Base-by-base conservation (phyloP, 2,797 vertebrate genomes). In the Mus minutoides region DNA sequence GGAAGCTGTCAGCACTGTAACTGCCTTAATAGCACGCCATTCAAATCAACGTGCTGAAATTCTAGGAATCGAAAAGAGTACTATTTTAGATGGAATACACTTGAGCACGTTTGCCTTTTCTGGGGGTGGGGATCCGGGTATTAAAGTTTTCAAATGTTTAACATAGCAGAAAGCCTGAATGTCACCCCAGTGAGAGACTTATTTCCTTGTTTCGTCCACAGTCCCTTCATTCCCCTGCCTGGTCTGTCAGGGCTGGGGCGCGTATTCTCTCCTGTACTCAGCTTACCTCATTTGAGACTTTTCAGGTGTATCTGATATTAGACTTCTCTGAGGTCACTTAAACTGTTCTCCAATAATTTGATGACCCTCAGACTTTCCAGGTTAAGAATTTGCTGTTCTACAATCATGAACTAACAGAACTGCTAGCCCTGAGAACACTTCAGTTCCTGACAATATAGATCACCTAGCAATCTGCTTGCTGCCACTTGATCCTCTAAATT, bases 11-110 rank as follows among this genome's bases (percentile, higher is more conserved):
- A 96, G 90, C 91, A 82, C 58, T 96, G 90, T 40, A 90, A 96
- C 95, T 92, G 94, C 91, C 92, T 97, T 90, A 92, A 93, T 92
- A 95, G 95, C 54, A 85, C 91, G 92, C 94, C 97, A 97, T 84
- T 96, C 91, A 95, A 52, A 97, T 95, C 91, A 98, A 92, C 88
- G 96, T 60, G 96, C 97, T 94, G 91, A 98, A 93, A 97, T 97
- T 98, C 92, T 96, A 97, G 97, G 97, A 97, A 95, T 52, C 17
- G 69, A 92, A 96, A 92, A 46, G 31, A 95, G 26, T n/a, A 94
- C 92, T 95, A 91, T 97, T 96, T 95, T 93, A 94, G 69, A 97
- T 83, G 85, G 95, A 85, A 96, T 95, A 95, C 64, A 94, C 64
- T 78, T 78, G 78, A 96, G 54, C 54, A 83, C 69, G 69, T 67